Evolutionary conservation across 64 coral and sea anemone species (phyloP).

Genomic region (Pocillopora verrucosa): DNA sequence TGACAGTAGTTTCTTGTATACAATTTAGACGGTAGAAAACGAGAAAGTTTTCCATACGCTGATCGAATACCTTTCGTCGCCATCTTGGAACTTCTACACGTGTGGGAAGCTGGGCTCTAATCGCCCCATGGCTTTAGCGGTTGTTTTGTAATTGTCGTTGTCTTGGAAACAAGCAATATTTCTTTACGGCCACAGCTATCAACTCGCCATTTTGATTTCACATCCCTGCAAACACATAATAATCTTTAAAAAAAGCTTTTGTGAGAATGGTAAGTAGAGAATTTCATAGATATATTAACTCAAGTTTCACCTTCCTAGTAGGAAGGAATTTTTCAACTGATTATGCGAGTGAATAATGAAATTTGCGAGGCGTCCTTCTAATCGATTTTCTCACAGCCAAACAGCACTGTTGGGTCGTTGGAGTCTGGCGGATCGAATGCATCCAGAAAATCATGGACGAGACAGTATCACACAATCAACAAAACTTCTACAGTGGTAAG

Average conservation of each 20-base stretch:
- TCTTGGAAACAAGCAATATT: conserved; percentile 46
- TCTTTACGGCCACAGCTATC: neutral
- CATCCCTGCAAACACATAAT: neutral
- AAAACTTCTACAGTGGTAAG: conserved; percentile 98
- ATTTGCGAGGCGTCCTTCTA: neutral
- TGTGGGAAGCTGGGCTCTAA: neutral
- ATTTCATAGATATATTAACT: neutral
- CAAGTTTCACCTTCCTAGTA: neutral
- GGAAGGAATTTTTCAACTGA: neutral
- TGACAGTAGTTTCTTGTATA: neutral
- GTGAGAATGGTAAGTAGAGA: conserved; percentile 1
- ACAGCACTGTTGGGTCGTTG: conserved; percentile 83
- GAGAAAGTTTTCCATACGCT: neutral
- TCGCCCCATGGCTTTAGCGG: neutral
- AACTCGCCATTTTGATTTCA: conserved; percentile 1
- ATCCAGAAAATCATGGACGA: conserved; percentile 88
- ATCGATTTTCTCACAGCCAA: conserved; percentile 51
- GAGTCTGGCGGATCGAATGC: conserved; percentile 85
- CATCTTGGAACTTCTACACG: neutral
- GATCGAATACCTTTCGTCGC: neutral
- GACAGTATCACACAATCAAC: conserved; percentile 94
- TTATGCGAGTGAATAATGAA: neutral
- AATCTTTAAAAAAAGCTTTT: neutral
- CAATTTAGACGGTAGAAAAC: conserved; percentile 4
- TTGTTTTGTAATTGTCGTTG: conserved; percentile 18